These are phyloP conservation scores for Rachycentron canadum DNA, from an alignment of 2,797 vertebrate genomes.

Conservation along the genomic window DNA sequence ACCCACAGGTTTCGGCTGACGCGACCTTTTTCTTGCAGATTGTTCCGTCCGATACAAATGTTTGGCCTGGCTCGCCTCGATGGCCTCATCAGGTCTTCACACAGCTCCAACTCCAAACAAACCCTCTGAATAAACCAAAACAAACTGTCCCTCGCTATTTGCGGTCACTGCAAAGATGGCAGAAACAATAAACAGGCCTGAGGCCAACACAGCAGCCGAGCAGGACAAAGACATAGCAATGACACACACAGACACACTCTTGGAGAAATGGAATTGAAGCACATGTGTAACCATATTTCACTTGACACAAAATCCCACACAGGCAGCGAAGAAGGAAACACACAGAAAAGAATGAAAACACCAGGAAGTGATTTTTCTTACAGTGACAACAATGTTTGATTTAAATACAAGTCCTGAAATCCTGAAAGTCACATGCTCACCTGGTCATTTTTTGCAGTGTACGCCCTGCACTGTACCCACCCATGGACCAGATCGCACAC, in stretches of 20 bases:
- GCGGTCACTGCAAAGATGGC: conserved; percentile 57
- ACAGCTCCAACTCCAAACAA: conserved; percentile 72
- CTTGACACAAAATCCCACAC: conserved; percentile 50
- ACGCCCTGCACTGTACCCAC: conserved; percentile 32
- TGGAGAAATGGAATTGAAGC: conserved; percentile 7
- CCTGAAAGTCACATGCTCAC: not conserved
- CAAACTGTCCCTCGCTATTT: conserved; percentile 51
- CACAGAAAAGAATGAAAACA: not conserved
- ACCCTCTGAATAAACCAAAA: conserved; percentile 65
- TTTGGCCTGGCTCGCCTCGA: conserved; percentile 56
- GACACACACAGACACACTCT: conserved; percentile 19
- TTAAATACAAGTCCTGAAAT: not conserved
- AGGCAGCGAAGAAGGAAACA: conserved; percentile 30
- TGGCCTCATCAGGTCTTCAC: conserved; percentile 67
- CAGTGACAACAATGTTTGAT: too few relatives aligned
- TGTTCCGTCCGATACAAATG: conserved; percentile 66
- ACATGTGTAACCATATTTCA: conserved; percentile 21
- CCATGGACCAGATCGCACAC: conserved; percentile 42
- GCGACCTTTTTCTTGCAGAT: conserved; percentile 70
- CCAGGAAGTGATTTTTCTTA: not conserved
- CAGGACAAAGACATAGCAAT: conserved; percentile 43
- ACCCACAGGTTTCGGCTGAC: conserved; percentile 67
- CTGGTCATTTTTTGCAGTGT: conserved; percentile 38
- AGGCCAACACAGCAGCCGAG: conserved; percentile 42
- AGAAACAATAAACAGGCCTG: conserved; percentile 71